Percentiles rank a stretch among this genome's conserved stretches.
Evolutionary conservation across 2,797 vertebrate species (phyloP).

Genomic region (Periparus ater): DNA sequence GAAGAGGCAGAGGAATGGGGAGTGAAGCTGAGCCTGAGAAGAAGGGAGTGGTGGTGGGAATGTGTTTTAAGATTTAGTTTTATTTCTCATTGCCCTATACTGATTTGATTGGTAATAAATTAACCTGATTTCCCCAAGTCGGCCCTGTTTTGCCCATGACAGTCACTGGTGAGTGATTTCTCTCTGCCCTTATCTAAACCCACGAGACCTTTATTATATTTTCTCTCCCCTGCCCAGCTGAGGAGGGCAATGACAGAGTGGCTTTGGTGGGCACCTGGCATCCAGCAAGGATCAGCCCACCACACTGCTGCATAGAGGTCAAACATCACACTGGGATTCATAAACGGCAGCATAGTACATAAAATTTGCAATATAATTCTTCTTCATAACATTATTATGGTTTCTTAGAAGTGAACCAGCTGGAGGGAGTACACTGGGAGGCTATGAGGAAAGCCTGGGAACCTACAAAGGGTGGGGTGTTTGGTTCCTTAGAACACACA

Average conservation of each 20-base stretch:
- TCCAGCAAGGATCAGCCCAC: not conserved
- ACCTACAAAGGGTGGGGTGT: not conserved
- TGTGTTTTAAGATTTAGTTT: not conserved
- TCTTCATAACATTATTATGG: not conserved
- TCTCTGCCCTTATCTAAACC: not conserved
- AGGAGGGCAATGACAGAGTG: not conserved
- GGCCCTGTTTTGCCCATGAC: not conserved
- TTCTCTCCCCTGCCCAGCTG: not conserved
- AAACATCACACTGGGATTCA: not conserved
- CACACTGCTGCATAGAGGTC: not conserved
- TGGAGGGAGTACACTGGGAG: not conserved
- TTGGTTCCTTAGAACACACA: not conserved
- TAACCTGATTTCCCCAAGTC: not conserved
- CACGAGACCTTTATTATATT: not conserved
- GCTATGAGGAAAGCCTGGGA: not conserved
- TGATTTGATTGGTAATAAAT: not conserved
- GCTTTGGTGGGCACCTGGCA: not conserved
- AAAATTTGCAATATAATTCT: not conserved
- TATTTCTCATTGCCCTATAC: not conserved
- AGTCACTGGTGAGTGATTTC: not conserved
- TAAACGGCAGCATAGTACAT: not conserved
- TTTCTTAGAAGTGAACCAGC: not conserved
- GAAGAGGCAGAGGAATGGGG: not conserved
- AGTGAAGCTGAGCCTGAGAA: not conserved
- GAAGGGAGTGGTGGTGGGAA: not conserved